Evolutionary conservation across 2,888 invertebrate genomes (phyloP).

Genomic region (Apoda limacodes): DNA sequence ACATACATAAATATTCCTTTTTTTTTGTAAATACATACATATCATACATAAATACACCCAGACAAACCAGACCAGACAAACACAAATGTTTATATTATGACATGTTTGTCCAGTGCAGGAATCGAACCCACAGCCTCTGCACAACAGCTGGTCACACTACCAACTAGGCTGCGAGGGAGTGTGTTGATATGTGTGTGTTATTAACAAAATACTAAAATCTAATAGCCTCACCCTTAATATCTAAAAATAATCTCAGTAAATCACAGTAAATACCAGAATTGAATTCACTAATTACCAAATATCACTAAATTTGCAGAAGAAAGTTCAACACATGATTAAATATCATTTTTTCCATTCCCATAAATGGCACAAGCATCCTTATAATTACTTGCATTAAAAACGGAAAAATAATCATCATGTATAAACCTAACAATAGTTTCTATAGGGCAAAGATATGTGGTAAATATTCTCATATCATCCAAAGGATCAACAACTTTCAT

Average conservation of each 20-base stretch:
- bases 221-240: conserved; percentile 24
- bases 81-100: too few species aligned
- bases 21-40: too few species aligned
- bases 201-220: conserved; percentile 9
- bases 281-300: conserved; percentile 15
- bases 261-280: too few species aligned
- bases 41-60: too few species aligned
- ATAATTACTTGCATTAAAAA: conserved; percentile 88
- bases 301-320: too few species aligned
- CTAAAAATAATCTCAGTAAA: too few species aligned
- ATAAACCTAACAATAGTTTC: conserved; percentile 89
- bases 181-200: neutral
- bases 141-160: too few species aligned
- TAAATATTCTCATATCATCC: conserved; percentile 40
- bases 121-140: too few species aligned
- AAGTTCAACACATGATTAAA: conserved; percentile 15
- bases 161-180: conserved; percentile 12
- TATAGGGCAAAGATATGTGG: conserved; percentile 81
- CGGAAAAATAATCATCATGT: conserved; percentile 86
- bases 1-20: too few species aligned
- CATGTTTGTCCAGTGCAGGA: too few species aligned
- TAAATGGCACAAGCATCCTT: conserved; percentile 81
- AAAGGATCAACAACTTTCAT: conserved; percentile 52
- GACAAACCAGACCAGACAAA: too few species aligned
- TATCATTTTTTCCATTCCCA: conserved; percentile 33